Base-by-base conservation (phyloP, 1,140 invertebrate species). In the Drosophila orena region DNA sequence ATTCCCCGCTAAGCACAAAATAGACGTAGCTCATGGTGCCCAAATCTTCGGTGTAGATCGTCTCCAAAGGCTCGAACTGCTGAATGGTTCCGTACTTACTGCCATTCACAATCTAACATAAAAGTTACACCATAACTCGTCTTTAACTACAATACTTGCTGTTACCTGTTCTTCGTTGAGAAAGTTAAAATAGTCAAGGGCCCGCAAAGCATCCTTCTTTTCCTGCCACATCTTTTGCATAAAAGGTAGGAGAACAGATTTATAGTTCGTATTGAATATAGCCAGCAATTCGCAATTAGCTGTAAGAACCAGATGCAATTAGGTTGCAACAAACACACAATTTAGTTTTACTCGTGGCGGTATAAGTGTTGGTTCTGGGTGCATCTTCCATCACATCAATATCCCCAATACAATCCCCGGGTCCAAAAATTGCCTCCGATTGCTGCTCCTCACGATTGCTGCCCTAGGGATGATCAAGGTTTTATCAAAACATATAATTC, bases 1-100 rank as follows among this genome's bases (percentile, higher is more conserved):
- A 92, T 50, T 92, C 84, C 11, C 91, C 91, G 49, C 91, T 92
- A 3, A 92, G 55, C 2, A 92, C 72, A 46, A 92, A 92, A 46
- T 91, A 77, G 0, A 91, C 89, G 35, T 50, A 78, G 38, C 79
- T 89, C 8, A 84, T 34, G 5, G 72, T 66, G 3, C 91, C 88
- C 20, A 73, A 52, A 35, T 88, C 88, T 22, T 91, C 85, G 2
- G 79, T 77, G 17, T 80, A 91, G 30, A 92, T 92, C 1, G 77
- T 90, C 17, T 90, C 52, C 40, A 90, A 27, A 4, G 91, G 81
- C 49, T 91, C 71, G 17, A 70, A 92, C 43, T 92, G 88, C 0
- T 59, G 61, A 6, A 92, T 53, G 15, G 49, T 49, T 0, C 68
- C 56, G 14, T 79, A 75, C n/a, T 56, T 81, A 20, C 91, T 90